Evolutionary conservation across 2,888 invertebrate genomes (phyloP), one percentile per base, ranked within the genome.

Genomic region (Noctua janthina): DNA sequence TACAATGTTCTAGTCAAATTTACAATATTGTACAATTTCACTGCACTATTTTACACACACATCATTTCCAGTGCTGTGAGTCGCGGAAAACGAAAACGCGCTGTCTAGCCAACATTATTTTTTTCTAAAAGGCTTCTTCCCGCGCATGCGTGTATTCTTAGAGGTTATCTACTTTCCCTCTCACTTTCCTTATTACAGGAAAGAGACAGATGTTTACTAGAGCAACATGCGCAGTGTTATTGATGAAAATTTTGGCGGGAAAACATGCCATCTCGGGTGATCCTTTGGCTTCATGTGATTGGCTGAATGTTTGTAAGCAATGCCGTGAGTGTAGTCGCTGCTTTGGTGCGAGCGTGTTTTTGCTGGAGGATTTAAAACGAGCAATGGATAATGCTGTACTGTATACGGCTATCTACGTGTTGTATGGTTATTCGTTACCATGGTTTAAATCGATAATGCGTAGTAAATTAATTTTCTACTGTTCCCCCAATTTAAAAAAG

Each of bases 151-250:
- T 94, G 85, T 83, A 78, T 71, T 85, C 84, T 90, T 92, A 83
- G 84, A 94, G 95, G 95, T 96, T 95, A 96, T 95, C 89, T 79
- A 84, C 84, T 89, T 82, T 95, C 95, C 89, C 93, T 90, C 84
- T 94, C 89, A 76, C 82, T 86, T 88, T 80, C 79, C 76, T 43
- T 77, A 59, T n/a, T 67, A 87, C n/a, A 64, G 74, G 90, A 95
- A 89, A 87, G 94, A 92, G 94, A 92, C 71, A 83, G 91, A 76
- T 62, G 79, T 82, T 88, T 71, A 79, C 87, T 87, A 88, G 90
- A 87, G 91, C 88, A 93, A 95, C 96, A 95, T 97, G 96, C 96
- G 96, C 96, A 94, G 92, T 95, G 94, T 94, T 97, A 97, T 97
- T 95, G 96, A 97, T 94, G 92, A 91, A 94, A 92, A 89, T 88